Conservation (phyloP, 2,888 invertebrate genomes). For the Aphelenchoides bicaudatus region DNA sequence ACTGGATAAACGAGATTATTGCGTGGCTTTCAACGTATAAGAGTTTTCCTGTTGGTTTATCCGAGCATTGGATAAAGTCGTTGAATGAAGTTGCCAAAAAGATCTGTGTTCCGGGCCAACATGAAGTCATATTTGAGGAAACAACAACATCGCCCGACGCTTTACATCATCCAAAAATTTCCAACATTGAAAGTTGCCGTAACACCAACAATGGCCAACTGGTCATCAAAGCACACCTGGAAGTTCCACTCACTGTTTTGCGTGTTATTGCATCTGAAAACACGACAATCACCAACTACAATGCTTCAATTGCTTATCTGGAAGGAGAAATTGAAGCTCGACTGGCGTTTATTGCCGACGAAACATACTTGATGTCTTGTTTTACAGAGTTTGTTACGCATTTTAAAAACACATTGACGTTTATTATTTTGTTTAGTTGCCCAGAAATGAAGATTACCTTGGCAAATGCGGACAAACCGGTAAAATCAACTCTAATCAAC, state of each 20-base stretch:
- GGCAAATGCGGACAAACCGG: slow-evolving; percentile 20
- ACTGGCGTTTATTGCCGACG: slow-evolving; percentile 57
- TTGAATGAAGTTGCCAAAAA: slow-evolving; percentile 61
- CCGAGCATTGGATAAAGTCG: slow-evolving; percentile 60
- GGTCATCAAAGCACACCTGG: slow-evolving; percentile 42
- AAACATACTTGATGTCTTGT: slow-evolving; percentile 58
- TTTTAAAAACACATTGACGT: too few species aligned
- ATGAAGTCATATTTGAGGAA: slow-evolving; percentile 58
- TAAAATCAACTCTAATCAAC: slow-evolving; percentile 7
- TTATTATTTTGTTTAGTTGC: too few species aligned
- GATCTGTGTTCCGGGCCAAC: slow-evolving; percentile 43
- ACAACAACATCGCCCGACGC: slow-evolving; percentile 43
- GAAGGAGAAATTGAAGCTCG: slow-evolving; percentile 57
- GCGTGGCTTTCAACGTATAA: slow-evolving; percentile 15
- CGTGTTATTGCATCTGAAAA: slow-evolving; percentile 50
- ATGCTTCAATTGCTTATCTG: slow-evolving; percentile 46
- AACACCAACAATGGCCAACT: slow-evolving; percentile 51
- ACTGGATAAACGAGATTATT: slow-evolving; percentile 21
- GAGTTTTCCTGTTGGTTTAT: slow-evolving; percentile 18
- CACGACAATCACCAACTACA: slow-evolving; percentile 51
- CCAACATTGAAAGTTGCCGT: slow-evolving; percentile 44
- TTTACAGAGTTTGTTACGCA: too few species aligned
- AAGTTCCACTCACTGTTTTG: slow-evolving; percentile 43
- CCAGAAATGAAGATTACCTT: slow-evolving; percentile 18
- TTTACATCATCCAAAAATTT: slow-evolving; percentile 43